Percentiles rank a stretch among this genome's conserved stretches.
Evolutionary conservation across 1,140 invertebrate species (phyloP).

Genomic region (Lasioglossum albipes): DNA sequence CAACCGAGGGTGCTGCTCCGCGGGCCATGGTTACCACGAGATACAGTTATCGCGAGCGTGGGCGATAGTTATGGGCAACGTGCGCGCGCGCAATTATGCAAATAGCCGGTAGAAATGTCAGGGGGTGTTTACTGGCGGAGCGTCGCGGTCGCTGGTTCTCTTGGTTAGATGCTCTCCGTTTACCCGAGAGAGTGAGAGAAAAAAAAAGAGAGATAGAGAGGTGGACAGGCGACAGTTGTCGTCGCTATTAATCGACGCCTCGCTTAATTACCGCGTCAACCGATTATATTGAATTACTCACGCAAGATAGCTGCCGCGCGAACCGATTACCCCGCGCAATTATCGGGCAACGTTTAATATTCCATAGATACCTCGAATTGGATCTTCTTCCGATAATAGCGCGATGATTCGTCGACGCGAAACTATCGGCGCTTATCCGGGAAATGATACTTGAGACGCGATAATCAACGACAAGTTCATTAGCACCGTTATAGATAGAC

Average conservation of each 20-base stretch:
- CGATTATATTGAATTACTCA: constrained; percentile 6
- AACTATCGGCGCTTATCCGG: no score
- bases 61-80: constrained; percentile 29
- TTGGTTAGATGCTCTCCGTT: background rate
- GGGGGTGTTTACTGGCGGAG: constrained; percentile 18
- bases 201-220: background rate
- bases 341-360: constrained; percentile 12
- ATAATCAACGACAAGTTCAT: no score
- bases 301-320: background rate
- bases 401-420: background rate
- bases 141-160: background rate
- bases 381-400: background rate
- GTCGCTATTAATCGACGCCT: constrained; percentile 23
- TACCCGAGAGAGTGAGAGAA: background rate
- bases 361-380: background rate
- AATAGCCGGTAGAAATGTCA: constrained; percentile 34
- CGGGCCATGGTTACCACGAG: constrained; percentile 11
- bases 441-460: no score
- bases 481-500: no score
- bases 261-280: background rate
- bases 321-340: constrained; percentile 12
- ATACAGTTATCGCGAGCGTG: constrained; percentile 29
- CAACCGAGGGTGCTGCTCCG: background rate
- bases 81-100: constrained; percentile 40
- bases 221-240: background rate